Conservation (phyloP, 2,888 invertebrate genomes). For the Ichneumoninae sp. region DNA sequence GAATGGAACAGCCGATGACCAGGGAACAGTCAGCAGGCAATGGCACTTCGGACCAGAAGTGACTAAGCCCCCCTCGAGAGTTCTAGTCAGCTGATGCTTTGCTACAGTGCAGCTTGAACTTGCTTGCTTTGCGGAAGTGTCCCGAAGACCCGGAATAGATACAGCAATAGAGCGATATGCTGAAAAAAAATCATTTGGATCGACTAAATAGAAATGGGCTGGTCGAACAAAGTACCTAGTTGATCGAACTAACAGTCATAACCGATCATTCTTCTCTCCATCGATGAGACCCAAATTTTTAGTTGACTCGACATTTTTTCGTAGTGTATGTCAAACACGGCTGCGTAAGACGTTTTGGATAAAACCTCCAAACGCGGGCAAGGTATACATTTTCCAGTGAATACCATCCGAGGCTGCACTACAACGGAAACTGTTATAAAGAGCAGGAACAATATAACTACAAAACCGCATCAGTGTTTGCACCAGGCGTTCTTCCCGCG, state of each 20-base stretch:
- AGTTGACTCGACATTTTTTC: too few relatives aligned
- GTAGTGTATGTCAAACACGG: not conserved
- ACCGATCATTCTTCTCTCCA: too few relatives aligned
- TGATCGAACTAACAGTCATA: too few relatives aligned
- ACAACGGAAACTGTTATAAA: not conserved
- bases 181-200: too few relatives aligned
- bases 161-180: too few relatives aligned
- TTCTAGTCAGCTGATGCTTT: constrained; percentile 4
- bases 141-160: too few relatives aligned
- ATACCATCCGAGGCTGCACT: not conserved
- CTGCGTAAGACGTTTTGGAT: not conserved
- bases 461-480: constrained; percentile 30
- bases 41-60: not conserved
- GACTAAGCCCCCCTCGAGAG: not conserved
- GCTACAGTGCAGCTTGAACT: not conserved
- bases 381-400: not conserved
- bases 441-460: constrained; percentile 34
- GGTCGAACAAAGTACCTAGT: too few relatives aligned
- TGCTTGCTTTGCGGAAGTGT: too few relatives aligned
- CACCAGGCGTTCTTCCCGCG: constrained; percentile 9
- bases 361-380: not conserved
- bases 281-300: too few relatives aligned
- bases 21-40: not conserved
- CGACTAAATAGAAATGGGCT: too few relatives aligned
- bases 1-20: not conserved